A percentile compares a stretch with the other conserved stretches of the same genome.
phyloP scores from a whole-genome alignment of 2,113 vertebrate genomes.

The Artemisiospiza belli region DNA sequence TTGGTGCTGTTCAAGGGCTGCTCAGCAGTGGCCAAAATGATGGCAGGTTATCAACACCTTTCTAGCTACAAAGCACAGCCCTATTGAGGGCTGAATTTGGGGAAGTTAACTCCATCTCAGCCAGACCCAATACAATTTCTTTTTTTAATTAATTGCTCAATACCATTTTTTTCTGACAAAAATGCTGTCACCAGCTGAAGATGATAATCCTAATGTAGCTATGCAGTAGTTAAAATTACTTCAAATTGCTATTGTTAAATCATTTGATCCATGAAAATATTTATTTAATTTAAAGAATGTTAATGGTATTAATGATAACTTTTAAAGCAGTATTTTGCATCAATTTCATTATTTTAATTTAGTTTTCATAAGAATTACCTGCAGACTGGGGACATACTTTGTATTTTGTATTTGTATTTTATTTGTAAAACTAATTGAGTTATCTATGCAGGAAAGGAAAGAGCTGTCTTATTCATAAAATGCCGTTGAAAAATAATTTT shows the following conservation, averaged over 20 bases:
- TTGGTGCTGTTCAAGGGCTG: not conserved
- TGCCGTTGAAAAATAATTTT: not conserved
- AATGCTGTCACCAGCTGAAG: not conserved
- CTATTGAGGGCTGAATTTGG: not conserved
- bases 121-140: not conserved
- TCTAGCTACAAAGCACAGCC: not conserved
- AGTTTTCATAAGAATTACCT: not conserved
- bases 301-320: not conserved
- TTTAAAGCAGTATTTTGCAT: not conserved
- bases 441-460: not conserved
- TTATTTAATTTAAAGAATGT: not conserved
- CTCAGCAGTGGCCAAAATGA: not conserved
- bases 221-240: not conserved
- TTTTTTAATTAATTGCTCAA: not conserved
- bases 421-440: not conserved
- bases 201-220: not conserved
- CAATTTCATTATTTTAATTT: not conserved
- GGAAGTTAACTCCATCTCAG: not conserved
- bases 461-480: not conserved
- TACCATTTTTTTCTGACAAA: not conserved
- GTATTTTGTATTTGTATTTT: not conserved
- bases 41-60: not conserved
- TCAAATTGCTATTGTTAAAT: not conserved
- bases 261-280: not conserved
- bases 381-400: not conserved